phyloP scores from a whole-genome alignment of 2,113 vertebrate species.

The Lasiurus cinereus region DNA sequence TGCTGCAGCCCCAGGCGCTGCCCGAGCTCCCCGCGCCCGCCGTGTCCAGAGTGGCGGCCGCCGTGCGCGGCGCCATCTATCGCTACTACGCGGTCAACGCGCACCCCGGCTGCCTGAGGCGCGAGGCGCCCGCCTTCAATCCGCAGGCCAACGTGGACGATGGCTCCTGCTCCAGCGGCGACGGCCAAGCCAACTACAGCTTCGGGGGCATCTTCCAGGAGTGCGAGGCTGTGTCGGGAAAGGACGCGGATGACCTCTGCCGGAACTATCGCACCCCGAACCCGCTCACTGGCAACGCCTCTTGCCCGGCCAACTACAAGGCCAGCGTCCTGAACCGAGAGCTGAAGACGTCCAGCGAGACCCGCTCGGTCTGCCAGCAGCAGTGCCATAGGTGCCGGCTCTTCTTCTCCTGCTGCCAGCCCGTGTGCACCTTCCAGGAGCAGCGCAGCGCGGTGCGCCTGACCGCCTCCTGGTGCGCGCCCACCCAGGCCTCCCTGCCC shows the following conservation, averaged over 20 bases:
- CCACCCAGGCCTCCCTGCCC: not conserved
- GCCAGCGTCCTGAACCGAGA: constrained; percentile 82
- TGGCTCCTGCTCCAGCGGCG: constrained; percentile 74
- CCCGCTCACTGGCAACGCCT: constrained; percentile 79
- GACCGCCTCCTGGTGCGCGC: constrained; percentile 86
- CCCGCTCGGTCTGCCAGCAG: constrained; percentile 72
- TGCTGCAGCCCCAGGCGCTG: constrained; percentile 84
- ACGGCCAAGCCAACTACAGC: constrained; percentile 81
- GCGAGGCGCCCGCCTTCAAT: constrained; percentile 85
- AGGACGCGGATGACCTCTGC: constrained; percentile 81
- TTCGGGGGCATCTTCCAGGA: constrained; percentile 87
- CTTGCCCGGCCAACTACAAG: constrained; percentile 81
- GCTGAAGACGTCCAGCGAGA: constrained; percentile 80
- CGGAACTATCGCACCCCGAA: constrained; percentile 81
- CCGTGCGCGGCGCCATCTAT: constrained; percentile 78
- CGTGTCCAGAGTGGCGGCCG: constrained; percentile 77
- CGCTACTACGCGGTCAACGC: constrained; percentile 87
- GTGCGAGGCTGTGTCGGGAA: constrained; percentile 34
- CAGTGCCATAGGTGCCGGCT: not conserved
- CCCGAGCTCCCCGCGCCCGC: constrained; percentile 87
- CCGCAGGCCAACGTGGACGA: constrained; percentile 89
- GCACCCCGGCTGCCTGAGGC: constrained; percentile 85
- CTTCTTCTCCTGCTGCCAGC: constrained; percentile 22
- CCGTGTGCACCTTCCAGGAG: constrained; percentile 76
- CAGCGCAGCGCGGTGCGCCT: constrained; percentile 80